Evolutionary conservation across 2,888 invertebrate genomes (phyloP), one percentile per base, ranked within the genome.

Genomic region (Plusia festucae): DNA sequence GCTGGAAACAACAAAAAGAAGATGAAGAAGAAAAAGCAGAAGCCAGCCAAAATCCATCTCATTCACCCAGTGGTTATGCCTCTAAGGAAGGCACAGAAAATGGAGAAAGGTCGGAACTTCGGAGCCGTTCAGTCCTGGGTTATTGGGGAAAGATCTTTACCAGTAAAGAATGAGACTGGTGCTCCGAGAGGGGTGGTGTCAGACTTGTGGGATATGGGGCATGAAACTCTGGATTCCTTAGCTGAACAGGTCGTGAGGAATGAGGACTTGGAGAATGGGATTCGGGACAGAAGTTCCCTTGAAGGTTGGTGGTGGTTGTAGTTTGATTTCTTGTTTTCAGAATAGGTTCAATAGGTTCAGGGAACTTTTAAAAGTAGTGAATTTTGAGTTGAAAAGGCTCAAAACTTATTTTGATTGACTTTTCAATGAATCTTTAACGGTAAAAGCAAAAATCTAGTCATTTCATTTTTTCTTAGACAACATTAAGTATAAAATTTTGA

Each of bases 21-120:
- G 62, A 90, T 86, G 80, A 92, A 91, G 78, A 93, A 92, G 62
- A 92, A 92, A 62, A 92, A 92, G 81, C 93, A 93, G 82, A 92
- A 92, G 32, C 94, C 94, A 0, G 82, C 92, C 0, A 93, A 93
- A 68, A 91, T 94, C 72, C 95, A 95, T 66, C 85, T 94, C 3
- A 76, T 92, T 56, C 91, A 92, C 1, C 91, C 92, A 1, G 81
- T 90, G 40, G 83, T 90, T 86, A 84, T 90, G 79, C 86, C 86
- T 0, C 70, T 86, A 68, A 71, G 84, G 6, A 85, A 85, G 61
- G 81, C 79, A 0, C 85, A 83, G 1, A 88, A 90, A 13, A 82
- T 90, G 32, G 89, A 92, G 20, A 94, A 92, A 93, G 93, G 93
- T 91, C 91, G 90, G 0, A 81, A 78, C n/a, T 91, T 90, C 65